Evolutionary conservation across 2,113 vertebrate genomes (phyloP).

Genomic region (Upupa epops): DNA sequence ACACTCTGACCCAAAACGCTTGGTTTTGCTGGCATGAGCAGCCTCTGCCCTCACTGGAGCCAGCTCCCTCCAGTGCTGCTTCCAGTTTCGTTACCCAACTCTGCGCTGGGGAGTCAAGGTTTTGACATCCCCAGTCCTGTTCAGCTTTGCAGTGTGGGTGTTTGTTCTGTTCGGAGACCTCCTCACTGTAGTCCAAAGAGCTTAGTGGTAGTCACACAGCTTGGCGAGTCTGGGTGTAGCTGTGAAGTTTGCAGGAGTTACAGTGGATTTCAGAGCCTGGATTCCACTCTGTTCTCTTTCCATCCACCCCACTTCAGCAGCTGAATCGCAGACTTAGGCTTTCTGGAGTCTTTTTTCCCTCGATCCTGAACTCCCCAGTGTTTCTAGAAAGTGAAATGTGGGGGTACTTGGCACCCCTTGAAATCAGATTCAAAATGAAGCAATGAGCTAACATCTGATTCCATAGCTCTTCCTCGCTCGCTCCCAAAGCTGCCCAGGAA

Average conservation of each 20-base stretch:
- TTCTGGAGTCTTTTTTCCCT: background rate
- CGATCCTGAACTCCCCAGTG: background rate
- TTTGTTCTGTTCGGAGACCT: background rate
- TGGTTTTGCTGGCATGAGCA: background rate
- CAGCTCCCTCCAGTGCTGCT: background rate
- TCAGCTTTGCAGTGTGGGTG: background rate
- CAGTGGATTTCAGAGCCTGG: background rate
- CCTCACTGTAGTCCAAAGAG: background rate
- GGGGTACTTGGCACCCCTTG: background rate
- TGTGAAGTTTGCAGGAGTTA: background rate
- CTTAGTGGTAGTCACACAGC: accelerated
- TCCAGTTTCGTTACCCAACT: background rate
- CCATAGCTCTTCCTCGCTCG: background rate
- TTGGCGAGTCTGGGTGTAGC: background rate
- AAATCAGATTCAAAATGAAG: background rate
- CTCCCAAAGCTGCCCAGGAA: background rate
- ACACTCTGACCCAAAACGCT: accelerated
- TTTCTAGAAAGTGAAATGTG: background rate
- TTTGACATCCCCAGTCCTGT: background rate
- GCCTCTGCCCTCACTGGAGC: accelerated
- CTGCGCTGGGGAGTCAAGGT: accelerated
- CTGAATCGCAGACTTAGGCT: accelerated
- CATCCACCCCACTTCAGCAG: background rate
- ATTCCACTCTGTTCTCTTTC: background rate
- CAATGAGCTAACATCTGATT: background rate